Percentiles rank a stretch among this genome's conserved stretches.
Conservation (phyloP, 2,888 invertebrate genomes). For the Dasypogon diadema region DNA sequence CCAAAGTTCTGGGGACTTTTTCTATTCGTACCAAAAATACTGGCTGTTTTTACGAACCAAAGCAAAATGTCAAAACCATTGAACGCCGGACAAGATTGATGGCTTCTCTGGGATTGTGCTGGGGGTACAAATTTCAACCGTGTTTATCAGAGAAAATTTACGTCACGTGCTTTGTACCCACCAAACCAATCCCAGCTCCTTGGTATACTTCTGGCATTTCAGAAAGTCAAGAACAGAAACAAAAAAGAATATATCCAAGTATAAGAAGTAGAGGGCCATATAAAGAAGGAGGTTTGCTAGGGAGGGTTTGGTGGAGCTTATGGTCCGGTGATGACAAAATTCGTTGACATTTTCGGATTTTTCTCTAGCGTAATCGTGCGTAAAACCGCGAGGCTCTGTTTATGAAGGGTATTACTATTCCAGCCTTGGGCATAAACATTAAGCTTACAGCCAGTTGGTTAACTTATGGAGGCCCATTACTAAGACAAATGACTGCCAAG, state of each 20-base stretch:
- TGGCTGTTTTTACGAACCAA: constrained; percentile 32
- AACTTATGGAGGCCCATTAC: constrained; percentile 44
- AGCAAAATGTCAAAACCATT: constrained; percentile 51
- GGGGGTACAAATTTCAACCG: constrained; percentile 39
- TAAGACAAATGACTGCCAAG: constrained; percentile 32
- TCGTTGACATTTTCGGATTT: constrained; percentile 38
- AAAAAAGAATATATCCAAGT: no score
- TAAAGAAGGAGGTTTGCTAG: neutral
- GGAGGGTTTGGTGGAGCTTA: constrained; percentile 15
- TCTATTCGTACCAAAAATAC: neutral
- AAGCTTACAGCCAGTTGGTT: constrained; percentile 29
- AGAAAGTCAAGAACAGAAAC: constrained; percentile 21
- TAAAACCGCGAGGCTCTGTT: constrained; percentile 44
- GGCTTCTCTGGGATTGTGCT: constrained; percentile 19
- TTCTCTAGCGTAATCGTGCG: constrained; percentile 41
- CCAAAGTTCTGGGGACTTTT: neutral
- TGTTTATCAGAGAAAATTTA: constrained; percentile 12
- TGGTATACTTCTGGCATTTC: constrained; percentile 17
- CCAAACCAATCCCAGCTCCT: no score
- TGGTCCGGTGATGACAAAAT: constrained; percentile 45
- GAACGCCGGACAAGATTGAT: constrained; percentile 49
- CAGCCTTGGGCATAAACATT: constrained; percentile 2
- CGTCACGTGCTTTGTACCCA: constrained; percentile 29
- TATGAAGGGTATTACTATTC: constrained; percentile 24
- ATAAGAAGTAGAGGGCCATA: neutral